Conservation (phyloP, 2,797 vertebrate genomes). For the Pseudochaenichthys georgianus region DNA sequence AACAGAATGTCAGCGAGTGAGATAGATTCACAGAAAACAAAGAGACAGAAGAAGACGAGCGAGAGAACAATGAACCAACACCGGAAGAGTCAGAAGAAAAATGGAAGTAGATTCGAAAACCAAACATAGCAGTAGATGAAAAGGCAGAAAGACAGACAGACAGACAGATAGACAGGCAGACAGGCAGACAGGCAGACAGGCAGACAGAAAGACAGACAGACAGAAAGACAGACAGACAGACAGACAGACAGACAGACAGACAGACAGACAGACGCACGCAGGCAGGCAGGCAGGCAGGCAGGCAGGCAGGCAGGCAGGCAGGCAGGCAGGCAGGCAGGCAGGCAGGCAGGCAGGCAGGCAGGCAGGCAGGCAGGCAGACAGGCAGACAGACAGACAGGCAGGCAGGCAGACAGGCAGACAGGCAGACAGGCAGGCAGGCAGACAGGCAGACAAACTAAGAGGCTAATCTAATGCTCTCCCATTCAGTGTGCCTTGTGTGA, state of each 20-base stretch:
- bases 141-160: constrained; percentile 19
- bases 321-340: constrained; percentile 27
- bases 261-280: no score
- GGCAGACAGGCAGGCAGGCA: constrained; percentile 22
- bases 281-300: no score
- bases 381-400: constrained; percentile 36
- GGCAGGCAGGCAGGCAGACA: constrained; percentile 42
- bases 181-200: constrained; percentile 44
- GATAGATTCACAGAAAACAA: constrained; percentile 30
- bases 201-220: constrained; percentile 27
- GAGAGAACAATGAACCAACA: constrained; percentile 25
- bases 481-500: constrained; percentile 56
- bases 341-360: constrained; percentile 31
- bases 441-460: constrained; percentile 54
- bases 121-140: constrained; percentile 48
- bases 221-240: constrained; percentile 42
- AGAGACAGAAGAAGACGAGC: constrained; percentile 14
- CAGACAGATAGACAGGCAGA: constrained; percentile 37
- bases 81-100: constrained; percentile 14
- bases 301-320: constrained; percentile 36
- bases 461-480: constrained; percentile 53
- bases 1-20: constrained; percentile 14
- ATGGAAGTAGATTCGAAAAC: constrained; percentile 39
- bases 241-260: constrained; percentile 21
- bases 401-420: constrained; percentile 36